Evolutionary conservation across 2,113 vertebrate genomes (phyloP), one percentile per base, ranked within the genome.

Genomic region (Phyllostomus hastatus): DNA sequence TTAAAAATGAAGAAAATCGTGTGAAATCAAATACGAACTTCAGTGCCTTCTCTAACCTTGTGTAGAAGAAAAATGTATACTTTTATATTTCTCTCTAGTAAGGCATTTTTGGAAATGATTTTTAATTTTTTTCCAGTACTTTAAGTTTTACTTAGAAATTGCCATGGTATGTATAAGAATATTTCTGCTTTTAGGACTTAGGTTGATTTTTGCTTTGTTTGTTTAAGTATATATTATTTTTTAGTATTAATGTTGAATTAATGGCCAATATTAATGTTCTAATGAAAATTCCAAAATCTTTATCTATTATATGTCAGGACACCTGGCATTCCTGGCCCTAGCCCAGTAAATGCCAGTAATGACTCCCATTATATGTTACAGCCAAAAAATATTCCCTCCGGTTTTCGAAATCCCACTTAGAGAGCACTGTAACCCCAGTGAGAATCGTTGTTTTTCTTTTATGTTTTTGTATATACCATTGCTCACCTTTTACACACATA

Each of bases 101-200:
- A 38, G 22, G 16, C 33, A 59, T 92, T 96, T 76, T 87, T 54
- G 80, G 67, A 94, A 69, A 52, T 75, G 33, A 67, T 31, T 87
- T 87, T 91, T 70, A 59, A 20, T 43, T 50, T 95, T 83, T 85
- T 61, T 14, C 28, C 1, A 11, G 4, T 91, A 38, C 10, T 22
- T 59, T 59, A 48, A 43, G 2, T 85, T 96, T 93, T 96, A 85
- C 22, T 2, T 92, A 78, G 57, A 87, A 83, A 95, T 90, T 93
- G 7, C 33, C 76, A 3, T 89, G 54, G 22, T 92, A 19, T 83
- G 1, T 64, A 67, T 5, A 80, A 69, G 95, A 86, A 69, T 64
- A 64, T 85, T 90, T 95, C n/a, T 86, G 6, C 41, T 38, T 78
- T 59, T 24, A 91, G 61, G 46, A 70, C 64, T 82, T 91, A 38